These are phyloP conservation scores for Brachypalpus laphriformis DNA, from an alignment of 2,888 invertebrate genomes.

Conservation along the genomic window DNA sequence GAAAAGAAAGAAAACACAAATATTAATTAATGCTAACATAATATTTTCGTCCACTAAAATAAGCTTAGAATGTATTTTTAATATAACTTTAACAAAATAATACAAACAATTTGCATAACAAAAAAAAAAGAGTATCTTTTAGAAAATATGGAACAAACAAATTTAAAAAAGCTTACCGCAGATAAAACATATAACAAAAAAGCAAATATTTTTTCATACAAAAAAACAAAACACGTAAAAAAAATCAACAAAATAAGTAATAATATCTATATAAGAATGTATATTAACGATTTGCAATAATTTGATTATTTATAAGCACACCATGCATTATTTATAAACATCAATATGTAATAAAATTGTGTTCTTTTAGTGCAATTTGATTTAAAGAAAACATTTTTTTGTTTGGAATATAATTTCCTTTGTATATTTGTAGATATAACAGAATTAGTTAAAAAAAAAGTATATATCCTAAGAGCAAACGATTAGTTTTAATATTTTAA, in stretches of 20 bases:
- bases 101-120: constrained; percentile 30
- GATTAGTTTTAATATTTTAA: constrained; percentile 72
- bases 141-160: constrained; percentile 44
- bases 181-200: constrained; percentile 20
- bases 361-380: constrained; percentile 64
- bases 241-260: constrained; percentile 15
- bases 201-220: constrained; percentile 66
- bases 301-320: constrained; percentile 62
- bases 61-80: constrained; percentile 72
- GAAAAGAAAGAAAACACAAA: constrained; percentile 47
- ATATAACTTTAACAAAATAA: constrained; percentile 46
- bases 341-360: constrained; percentile 37
- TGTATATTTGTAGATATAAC: constrained; percentile 71
- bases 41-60: constrained; percentile 74
- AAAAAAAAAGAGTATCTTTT: constrained; percentile 49
- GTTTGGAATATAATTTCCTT: constrained; percentile 61
- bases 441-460: constrained; percentile 53
- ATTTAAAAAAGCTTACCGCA: constrained; percentile 55
- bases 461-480: constrained; percentile 68
- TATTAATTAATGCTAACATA: constrained; percentile 69
- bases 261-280: constrained; percentile 38
- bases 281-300: constrained; percentile 50
- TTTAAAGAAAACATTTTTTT: constrained; percentile 18
- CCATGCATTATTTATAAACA: constrained; percentile 55
- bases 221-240: constrained; percentile 40